Percentiles rank a stretch among this genome's conserved stretches.
Conservation (phyloP, 2,888 invertebrate species). For the Hydriomena furcata region DNA sequence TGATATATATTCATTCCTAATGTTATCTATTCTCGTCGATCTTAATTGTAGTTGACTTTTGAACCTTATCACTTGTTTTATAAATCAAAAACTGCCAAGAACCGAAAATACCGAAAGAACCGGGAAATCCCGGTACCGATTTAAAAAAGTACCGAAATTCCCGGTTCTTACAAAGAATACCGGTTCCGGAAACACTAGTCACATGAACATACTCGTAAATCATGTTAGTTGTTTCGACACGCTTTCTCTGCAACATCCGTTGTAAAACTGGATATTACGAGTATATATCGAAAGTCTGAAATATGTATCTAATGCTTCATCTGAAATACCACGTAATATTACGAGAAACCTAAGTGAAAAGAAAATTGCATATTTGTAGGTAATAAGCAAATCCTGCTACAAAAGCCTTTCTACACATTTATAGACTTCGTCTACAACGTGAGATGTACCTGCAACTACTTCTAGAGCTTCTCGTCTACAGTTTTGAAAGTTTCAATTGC, state of each 20-base stretch:
- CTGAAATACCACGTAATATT: neutral
- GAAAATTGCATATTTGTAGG: slow-evolving; percentile 3
- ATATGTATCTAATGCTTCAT: neutral
- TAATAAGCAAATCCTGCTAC: slow-evolving; percentile 8
- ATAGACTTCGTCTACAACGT: slow-evolving; percentile 25
- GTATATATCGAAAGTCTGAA: neutral
- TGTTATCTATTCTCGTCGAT: too few species aligned
- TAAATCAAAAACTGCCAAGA: too few species aligned
- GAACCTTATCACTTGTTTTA: too few species aligned
- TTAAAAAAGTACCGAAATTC: too few species aligned
- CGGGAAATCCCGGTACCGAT: too few species aligned
- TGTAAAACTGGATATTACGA: neutral
- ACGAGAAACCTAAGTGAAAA: neutral
- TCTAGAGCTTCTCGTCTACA: slow-evolving; percentile 6
- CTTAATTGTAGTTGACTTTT: too few species aligned
- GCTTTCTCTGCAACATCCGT: slow-evolving; percentile 2
- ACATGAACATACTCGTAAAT: neutral
- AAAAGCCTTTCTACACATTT: slow-evolving; percentile 13
- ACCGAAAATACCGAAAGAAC: too few species aligned
- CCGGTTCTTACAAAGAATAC: too few species aligned
- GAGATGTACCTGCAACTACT: slow-evolving; percentile 17
- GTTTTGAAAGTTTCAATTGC: neutral
- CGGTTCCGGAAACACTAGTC: too few species aligned
- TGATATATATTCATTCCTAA: too few species aligned
- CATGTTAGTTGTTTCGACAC: neutral